phyloP scores from a whole-genome alignment of 1,140 invertebrate genomes.

The Cyclargus thomasi region DNA sequence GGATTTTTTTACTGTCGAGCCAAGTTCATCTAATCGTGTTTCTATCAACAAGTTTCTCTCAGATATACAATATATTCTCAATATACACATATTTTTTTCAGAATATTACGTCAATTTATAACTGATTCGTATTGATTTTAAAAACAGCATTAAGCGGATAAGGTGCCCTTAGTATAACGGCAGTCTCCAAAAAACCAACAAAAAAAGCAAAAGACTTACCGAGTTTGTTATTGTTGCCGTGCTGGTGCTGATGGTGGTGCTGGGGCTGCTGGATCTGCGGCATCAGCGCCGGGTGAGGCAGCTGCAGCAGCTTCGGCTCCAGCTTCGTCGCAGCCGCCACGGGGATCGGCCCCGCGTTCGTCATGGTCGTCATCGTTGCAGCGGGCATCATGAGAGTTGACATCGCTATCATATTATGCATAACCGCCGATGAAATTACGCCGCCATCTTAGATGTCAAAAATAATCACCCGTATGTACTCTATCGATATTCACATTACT shows the following conservation, averaged over 20 bases:
- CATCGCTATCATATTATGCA: conserved; percentile 77
- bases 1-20: too few relatives aligned
- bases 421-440: conserved; percentile 25
- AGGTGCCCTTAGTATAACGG: too few relatives aligned
- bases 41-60: too few relatives aligned
- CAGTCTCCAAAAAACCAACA: too few relatives aligned
- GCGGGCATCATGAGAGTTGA: conserved; percentile 80
- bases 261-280: conserved; percentile 52
- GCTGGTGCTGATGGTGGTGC: conserved; percentile 61
- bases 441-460: conserved; percentile 30
- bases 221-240: conserved; percentile 58
- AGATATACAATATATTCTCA: too few relatives aligned
- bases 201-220: conserved; percentile 42
- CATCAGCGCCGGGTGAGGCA: conserved; percentile 63
- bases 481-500: background rate
- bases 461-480: background rate
- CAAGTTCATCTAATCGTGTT: too few relatives aligned
- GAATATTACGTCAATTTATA: too few relatives aligned
- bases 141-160: too few relatives aligned
- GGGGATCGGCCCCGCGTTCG: conserved; percentile 77
- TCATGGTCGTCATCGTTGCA: conserved; percentile 77
- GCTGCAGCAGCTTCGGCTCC: conserved; percentile 70
- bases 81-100: too few relatives aligned
- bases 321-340: conserved; percentile 77
- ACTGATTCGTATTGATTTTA: too few relatives aligned